Evolutionary conservation across 2,113 vertebrate genomes (phyloP).

Genomic region (Halcyon malimbica): DNA sequence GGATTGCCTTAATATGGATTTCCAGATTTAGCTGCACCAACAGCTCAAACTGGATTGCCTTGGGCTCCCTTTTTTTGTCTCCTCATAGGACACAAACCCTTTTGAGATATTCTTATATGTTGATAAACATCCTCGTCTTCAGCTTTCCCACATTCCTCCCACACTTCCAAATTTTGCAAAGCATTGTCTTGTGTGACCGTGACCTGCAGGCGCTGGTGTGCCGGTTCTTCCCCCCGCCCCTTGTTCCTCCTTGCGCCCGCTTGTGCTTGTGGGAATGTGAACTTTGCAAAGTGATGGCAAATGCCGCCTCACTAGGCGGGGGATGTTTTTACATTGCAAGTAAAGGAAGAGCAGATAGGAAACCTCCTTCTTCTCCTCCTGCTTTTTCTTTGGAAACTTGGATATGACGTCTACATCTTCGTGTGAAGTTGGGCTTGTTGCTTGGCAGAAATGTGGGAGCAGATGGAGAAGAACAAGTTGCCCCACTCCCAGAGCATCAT

Average conservation of each 20-base stretch:
- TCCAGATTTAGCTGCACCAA: background rate
- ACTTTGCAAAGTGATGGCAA: constrained; percentile 38
- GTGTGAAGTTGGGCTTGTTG: background rate
- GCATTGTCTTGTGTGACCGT: constrained; percentile 48
- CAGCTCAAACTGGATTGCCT: background rate
- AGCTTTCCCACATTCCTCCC: background rate
- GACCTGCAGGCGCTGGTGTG: background rate
- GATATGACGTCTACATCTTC: background rate
- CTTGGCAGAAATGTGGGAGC: rapidly evolving
- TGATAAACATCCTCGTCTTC: constrained; percentile 25
- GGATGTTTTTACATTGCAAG: background rate
- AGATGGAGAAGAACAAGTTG: background rate
- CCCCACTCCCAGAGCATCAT: background rate
- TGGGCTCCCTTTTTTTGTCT: background rate
- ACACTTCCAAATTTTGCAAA: constrained; percentile 38
- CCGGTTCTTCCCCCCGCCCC: background rate
- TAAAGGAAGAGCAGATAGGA: background rate
- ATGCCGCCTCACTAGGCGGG: background rate
- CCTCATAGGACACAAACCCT: background rate
- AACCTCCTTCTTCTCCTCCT: background rate
- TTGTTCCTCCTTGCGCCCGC: background rate
- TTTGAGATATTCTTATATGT: constrained; percentile 26
- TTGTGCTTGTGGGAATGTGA: constrained; percentile 43
- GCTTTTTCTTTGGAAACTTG: background rate
- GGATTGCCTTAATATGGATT: background rate